Evolutionary conservation across 53 echinoderm and acorn worm genomes (phyloP), one percentile per base, ranked within the genome.

Genomic region (Astropecten irregularis): DNA sequence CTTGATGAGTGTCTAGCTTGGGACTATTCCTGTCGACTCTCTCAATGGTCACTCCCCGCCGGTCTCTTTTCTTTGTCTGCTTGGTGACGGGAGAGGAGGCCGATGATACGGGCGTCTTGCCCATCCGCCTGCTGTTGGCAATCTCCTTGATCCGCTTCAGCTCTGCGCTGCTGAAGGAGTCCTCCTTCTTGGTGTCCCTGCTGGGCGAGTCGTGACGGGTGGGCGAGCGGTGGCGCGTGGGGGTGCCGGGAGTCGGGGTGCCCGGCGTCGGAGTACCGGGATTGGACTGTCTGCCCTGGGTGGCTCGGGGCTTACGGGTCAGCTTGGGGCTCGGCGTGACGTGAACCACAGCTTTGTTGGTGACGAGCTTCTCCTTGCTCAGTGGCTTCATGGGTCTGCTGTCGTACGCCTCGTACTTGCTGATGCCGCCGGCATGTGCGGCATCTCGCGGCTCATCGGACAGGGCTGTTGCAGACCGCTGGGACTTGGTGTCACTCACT

Each of bases 341-440:
- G 51, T 22, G 52, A 52, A 29, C 61, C 46, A 60, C 56, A n/a
- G 38, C 27, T 44, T 56, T 58, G 19, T 15, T 38, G 18, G 71
- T 44, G 0, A 25, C 59, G 3, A 82, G 56, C 77, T 66, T 36
- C n/a, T 71, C 66, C 67, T 66, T 84, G 4, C 27, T 65, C 16
- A 84, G 77, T 0, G 95, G 87, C 30, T 95, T 95, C 16, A 92
- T 47, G 0, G 95, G 95, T 21, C 95, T 58, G 49, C 87, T 89
- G 44, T 95, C 95, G 49, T 95, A 92, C 25, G 69, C 86, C 19
- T 95, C 92, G 61, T 92, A 95, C 49, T 92, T 91, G 9, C 61
- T 84, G 32, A 71, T 69, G 11, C 77, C 77, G 69, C 64, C 68
- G 44, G 56, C 9, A n/a, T 22, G 36, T 27, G 49, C 15, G 4